These are phyloP conservation scores for Vulpes lagopus DNA, from an alignment of 2,113 vertebrate genomes.

Conservation along the genomic window DNA sequence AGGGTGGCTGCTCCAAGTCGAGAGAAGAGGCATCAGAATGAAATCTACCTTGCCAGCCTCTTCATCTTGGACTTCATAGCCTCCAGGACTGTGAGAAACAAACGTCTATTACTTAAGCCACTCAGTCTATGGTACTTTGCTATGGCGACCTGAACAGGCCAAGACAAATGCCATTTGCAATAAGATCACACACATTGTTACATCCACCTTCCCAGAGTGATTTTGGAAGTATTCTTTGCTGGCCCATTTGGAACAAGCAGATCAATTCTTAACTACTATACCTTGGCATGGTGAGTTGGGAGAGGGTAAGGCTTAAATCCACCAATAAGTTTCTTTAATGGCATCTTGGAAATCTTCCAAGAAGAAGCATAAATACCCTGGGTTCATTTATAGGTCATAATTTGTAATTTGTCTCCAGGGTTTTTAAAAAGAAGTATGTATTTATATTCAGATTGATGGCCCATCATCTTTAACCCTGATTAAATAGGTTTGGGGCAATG, in stretches of 20 bases:
- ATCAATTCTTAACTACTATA: slow-evolving; percentile 74
- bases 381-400: slow-evolving; percentile 82
- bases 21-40: background rate
- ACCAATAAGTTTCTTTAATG: slow-evolving; percentile 78
- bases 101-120: slow-evolving; percentile 26
- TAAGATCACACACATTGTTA: background rate
- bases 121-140: background rate
- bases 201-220: background rate
- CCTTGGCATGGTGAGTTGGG: background rate
- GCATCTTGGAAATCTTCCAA: slow-evolving; percentile 79
- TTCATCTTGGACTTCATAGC: background rate
- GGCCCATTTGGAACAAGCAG: background rate
- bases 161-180: slow-evolving; percentile 28
- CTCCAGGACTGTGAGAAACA: background rate
- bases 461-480: slow-evolving; percentile 69
- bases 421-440: slow-evolving; percentile 78
- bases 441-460: slow-evolving; percentile 80
- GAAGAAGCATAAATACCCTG: slow-evolving; percentile 73
- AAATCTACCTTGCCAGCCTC: background rate
- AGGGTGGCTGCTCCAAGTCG: background rate
- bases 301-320: slow-evolving; percentile 50
- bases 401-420: slow-evolving; percentile 77
- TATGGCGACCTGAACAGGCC: background rate
- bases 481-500: slow-evolving; percentile 68
- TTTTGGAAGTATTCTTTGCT: slow-evolving; percentile 52